phyloP scores from a whole-genome alignment of 2,113 vertebrate genomes.

The Lanius collurio region DNA sequence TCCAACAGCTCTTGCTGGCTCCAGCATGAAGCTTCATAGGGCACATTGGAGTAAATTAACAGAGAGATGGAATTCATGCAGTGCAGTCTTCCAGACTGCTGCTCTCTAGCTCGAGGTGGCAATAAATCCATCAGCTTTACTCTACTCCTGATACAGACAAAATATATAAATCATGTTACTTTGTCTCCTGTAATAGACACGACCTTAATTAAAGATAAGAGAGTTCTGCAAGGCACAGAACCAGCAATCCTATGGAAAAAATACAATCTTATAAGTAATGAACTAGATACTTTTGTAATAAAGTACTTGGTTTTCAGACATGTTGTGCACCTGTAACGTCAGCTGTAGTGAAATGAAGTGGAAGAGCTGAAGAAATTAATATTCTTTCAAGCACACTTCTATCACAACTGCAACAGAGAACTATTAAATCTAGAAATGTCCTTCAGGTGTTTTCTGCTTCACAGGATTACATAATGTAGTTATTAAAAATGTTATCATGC shows the following conservation, averaged over 20 bases:
- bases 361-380: not conserved
- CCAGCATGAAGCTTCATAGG: not conserved
- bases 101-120: not conserved
- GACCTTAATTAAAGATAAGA: not conserved
- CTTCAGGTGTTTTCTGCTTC: conserved; percentile 8
- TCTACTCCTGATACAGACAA: not conserved
- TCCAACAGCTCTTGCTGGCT: not conserved
- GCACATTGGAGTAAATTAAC: not conserved
- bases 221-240: not conserved
- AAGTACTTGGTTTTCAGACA: not conserved
- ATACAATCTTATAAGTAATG: not conserved
- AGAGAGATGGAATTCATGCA: not conserved
- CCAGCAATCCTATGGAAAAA: not conserved
- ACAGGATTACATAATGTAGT: not conserved
- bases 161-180: not conserved
- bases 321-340: not conserved
- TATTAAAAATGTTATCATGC: not conserved
- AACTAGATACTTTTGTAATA: not conserved
- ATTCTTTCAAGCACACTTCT: not conserved
- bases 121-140: not conserved
- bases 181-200: not conserved
- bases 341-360: not conserved
- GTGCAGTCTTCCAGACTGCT: not conserved
- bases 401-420: not conserved
- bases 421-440: not conserved